Conservation (phyloP, 2,888 invertebrate genomes). For the Vandiemenella viatica region DNA sequence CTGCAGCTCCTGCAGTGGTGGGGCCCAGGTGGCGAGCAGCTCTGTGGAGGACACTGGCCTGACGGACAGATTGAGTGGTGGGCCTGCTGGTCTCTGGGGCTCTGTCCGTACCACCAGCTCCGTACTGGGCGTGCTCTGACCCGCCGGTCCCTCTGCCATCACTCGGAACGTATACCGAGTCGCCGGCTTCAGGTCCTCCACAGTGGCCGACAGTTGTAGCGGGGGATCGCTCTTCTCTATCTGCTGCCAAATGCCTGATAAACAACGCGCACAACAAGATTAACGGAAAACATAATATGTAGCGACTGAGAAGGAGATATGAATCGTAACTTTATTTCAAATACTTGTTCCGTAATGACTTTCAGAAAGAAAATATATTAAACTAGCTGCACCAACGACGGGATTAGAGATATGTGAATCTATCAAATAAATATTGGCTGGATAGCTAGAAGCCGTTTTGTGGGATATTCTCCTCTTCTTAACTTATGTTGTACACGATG, state of each 20-base stretch:
- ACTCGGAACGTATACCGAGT: slow-evolving; percentile 54
- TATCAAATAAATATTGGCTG: no score
- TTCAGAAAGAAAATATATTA: no score
- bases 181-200: slow-evolving; percentile 54
- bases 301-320: no score
- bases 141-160: slow-evolving; percentile 58
- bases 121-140: slow-evolving; percentile 48
- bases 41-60: slow-evolving; percentile 57
- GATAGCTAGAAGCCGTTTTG: no score
- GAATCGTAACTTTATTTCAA: no score
- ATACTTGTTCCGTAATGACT: no score
- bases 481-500: no score
- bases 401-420: no score
- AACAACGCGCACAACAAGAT: no score
- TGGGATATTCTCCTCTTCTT: no score
- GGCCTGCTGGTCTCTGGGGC: slow-evolving; percentile 54
- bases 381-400: no score
- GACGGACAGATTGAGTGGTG: slow-evolving; percentile 48
- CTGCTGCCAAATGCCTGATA: slow-evolving; percentile 45
- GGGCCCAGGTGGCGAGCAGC: slow-evolving; percentile 56
- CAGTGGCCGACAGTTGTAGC: slow-evolving; percentile 37
- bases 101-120: slow-evolving; percentile 49
- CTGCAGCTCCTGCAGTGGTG: slow-evolving; percentile 49
- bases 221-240: slow-evolving; percentile 48
- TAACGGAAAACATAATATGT: no score